Evolutionary conservation across 2,888 invertebrate species (phyloP), one percentile per base, ranked within the genome.

Genomic region (Chamaedrilus cognettii): DNA sequence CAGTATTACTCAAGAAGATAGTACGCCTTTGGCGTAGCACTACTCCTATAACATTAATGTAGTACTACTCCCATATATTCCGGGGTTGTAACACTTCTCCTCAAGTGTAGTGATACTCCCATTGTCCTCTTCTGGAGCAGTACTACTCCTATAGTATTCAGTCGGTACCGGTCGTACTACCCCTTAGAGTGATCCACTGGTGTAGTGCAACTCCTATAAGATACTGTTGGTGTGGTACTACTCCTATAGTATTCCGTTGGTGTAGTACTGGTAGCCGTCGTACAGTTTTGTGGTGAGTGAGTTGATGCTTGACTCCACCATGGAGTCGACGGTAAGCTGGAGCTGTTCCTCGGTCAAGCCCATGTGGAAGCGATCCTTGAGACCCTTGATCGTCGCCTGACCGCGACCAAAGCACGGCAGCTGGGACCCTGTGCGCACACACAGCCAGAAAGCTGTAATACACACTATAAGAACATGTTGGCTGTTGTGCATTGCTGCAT

Each of bases 211-310:
- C 52, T 15, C 15, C 52, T n/a, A n/a, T n/a, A n/a, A n/a, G n/a
- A n/a, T n/a, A n/a, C n/a, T n/a, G n/a, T n/a, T n/a, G n/a, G n/a
- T n/a, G n/a, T n/a, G n/a, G n/a, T n/a, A n/a, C n/a, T n/a, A n/a
- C n/a, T 23, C 11, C 55, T 62, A 83, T 34, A 84, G 75, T 58
- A 98, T 98, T 73, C 97, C 97, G 86, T 98, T 98, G 80, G 97
- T 96, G 81, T 96, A 91, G 87, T 98, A 99, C 87, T 99, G 99
- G 87, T 96, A 99, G 83, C 96, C 94, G 87, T 99, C 99, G 87
- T 99, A 99, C 70, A 99, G 89, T 79, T 96, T 91, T 11, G 99
- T 99, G 72, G 98, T 98, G 74, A 97, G 88, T 64, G 98, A 98
- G 85, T 96, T 91, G 52, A 97, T 89, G 76, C 96, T 96, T 81